Evolutionary conservation across 2,888 invertebrate species (phyloP).

Genomic region (Sinohyriopsis cumingii): DNA sequence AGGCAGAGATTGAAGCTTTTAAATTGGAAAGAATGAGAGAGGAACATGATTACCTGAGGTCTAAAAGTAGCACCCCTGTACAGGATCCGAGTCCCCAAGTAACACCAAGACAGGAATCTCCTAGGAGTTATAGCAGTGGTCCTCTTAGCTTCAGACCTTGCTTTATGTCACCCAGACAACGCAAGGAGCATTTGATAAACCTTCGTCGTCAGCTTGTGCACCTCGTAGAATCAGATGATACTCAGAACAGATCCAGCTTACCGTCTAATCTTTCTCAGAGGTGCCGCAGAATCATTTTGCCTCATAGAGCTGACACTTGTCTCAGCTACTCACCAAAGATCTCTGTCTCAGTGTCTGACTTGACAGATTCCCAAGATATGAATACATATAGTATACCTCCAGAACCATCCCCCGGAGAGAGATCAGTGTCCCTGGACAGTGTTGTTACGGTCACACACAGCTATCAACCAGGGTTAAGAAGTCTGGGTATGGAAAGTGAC

Average conservation of each 20-base stretch:
- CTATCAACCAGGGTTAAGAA: not conserved
- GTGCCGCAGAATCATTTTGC: slow-evolving; percentile 11
- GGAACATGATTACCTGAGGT: slow-evolving; percentile 48
- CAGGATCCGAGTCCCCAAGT: slow-evolving; percentile 28
- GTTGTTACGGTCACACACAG: not conserved
- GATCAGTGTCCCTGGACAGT: slow-evolving; percentile 13
- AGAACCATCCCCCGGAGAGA: slow-evolving; percentile 11
- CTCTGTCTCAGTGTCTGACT: slow-evolving; percentile 16
- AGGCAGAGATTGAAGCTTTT: slow-evolving; percentile 66
- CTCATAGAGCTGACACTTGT: slow-evolving; percentile 8
- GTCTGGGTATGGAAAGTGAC: not conserved
- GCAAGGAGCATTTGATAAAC: slow-evolving; percentile 54
- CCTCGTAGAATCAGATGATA: slow-evolving; percentile 43
- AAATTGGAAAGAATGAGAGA: slow-evolving; percentile 63
- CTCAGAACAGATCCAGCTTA: slow-evolving; percentile 37
- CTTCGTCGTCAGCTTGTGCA: slow-evolving; percentile 58
- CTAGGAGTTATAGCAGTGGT: slow-evolving; percentile 36
- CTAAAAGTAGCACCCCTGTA: slow-evolving; percentile 31
- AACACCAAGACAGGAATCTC: slow-evolving; percentile 29
- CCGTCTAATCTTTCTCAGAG: slow-evolving; percentile 24
- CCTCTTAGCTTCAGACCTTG: slow-evolving; percentile 23
- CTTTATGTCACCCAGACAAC: slow-evolving; percentile 62
- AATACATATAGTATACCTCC: slow-evolving; percentile 19
- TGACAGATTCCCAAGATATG: slow-evolving; percentile 6
- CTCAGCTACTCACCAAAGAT: slow-evolving; percentile 28